Conservation (phyloP, 2,797 vertebrate genomes). For the Pyrrhura leucotis region DNA sequence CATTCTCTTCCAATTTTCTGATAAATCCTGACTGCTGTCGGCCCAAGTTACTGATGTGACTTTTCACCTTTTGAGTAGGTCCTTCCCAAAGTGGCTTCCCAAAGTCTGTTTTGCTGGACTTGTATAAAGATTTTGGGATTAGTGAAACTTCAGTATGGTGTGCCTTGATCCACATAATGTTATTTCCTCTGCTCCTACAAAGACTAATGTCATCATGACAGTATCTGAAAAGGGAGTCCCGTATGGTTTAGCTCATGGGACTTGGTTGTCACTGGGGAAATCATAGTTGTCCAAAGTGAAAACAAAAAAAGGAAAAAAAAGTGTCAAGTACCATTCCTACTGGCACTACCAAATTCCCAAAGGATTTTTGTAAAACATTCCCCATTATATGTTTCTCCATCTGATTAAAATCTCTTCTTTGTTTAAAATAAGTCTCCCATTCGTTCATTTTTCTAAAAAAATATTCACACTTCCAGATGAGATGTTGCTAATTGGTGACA, state of each 20-base stretch:
- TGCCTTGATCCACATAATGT: background rate
- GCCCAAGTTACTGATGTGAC: background rate
- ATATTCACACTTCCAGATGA: slow-evolving; percentile 3
- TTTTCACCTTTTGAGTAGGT: background rate
- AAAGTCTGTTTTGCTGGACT: background rate
- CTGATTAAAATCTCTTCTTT: slow-evolving; percentile 13
- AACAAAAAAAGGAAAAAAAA: background rate
- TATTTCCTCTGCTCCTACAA: background rate
- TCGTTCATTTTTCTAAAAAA: slow-evolving; percentile 11
- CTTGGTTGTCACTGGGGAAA: background rate
- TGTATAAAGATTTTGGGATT: background rate
- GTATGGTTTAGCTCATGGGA: background rate
- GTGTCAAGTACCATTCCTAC: background rate
- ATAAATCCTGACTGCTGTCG: background rate
- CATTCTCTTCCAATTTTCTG: background rate
- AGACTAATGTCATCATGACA: background rate
- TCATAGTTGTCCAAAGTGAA: background rate
- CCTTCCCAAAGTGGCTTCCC: background rate
- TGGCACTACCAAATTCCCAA: background rate
- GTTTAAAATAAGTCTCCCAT: background rate
- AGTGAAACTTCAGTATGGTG: background rate
- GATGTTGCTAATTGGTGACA: slow-evolving; percentile 41
- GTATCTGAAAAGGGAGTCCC: background rate
- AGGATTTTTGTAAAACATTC: background rate
- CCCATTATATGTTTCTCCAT: background rate